Base-by-base conservation (phyloP, 2,888 invertebrate species). In the Oeneis ivallda region DNA sequence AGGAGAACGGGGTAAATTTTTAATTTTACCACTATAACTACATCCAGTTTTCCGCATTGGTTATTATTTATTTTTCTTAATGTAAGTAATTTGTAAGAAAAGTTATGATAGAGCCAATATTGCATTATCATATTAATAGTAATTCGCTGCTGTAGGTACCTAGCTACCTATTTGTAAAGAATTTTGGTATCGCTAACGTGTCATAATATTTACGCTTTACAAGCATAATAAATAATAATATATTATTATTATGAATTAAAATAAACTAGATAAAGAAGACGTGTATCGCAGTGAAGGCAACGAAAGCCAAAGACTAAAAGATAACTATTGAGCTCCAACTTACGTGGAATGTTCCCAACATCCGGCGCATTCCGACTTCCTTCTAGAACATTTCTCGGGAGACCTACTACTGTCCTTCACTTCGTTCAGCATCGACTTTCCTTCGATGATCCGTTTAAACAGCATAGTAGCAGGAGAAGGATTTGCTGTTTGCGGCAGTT, bases 391-490 rank as follows among this genome's bases (percentile, higher is more conserved):
- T 85, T 89, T 91, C 81, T 86, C 81, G 70, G 80, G 77, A 70
- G 77, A 71, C 77, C 81, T 85, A 26, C 17, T 37, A 15, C 17
- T 49, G 67, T 74, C 84, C 80, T 76, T 85, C 78, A 73, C 77
- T 73, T 87, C 83, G 63, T 81, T 92, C 92, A 92, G 85, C 91
- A 91, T 81, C 87, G 92, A 88, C 78, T 92, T 91, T 92, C 92
- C 84, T 91, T 92, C 87, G 86, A 92, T 82, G 92, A 92, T 84
- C 90, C 92, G 92, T 92, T 92, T 90, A 91, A 91, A 85, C 92
- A 92, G 82, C 92, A 92, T 92, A 92, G 83, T 89, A 92, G 81
- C 70, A 92, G 79, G 39, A 92, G 77, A 69, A 92, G 83, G 68
- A 92, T 91, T 79, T 92, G 90, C 79, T 91, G 90, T 77, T 92